Evolutionary conservation across 2,113 vertebrate species (phyloP).

Genomic region (Uria lomvia): DNA sequence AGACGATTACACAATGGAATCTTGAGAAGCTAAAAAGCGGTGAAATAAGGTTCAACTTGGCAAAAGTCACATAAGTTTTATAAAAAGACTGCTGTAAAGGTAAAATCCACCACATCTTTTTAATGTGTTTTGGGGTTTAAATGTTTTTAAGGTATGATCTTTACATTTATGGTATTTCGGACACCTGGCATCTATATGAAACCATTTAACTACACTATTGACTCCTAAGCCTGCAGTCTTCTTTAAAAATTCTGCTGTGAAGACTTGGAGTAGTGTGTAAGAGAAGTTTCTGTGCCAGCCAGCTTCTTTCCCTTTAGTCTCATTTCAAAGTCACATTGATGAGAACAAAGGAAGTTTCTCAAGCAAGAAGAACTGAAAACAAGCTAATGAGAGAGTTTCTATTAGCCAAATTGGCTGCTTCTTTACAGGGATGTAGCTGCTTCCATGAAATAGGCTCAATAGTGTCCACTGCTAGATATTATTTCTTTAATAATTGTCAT

Average conservation of each 20-base stretch:
- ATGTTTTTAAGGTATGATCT: background rate
- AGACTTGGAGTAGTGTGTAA: background rate
- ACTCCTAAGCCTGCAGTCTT: background rate
- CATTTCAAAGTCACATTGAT: constrained; percentile 50
- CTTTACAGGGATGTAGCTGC: background rate
- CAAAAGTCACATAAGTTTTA: background rate
- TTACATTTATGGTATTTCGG: background rate
- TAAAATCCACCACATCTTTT: background rate
- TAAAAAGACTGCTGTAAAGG: background rate
- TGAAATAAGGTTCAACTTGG: background rate
- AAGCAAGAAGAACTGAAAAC: constrained; percentile 30
- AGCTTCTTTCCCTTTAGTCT: constrained; percentile 39
- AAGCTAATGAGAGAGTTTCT: constrained; percentile 36
- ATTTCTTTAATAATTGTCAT: constrained; percentile 20
- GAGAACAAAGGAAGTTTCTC: constrained; percentile 49
- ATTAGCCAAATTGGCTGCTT: constrained; percentile 22
- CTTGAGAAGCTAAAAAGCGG: background rate
- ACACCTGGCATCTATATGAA: background rate
- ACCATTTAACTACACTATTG: background rate
- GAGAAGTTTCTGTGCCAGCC: constrained; percentile 4
- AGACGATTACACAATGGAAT: background rate
- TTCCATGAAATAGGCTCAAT: background rate
- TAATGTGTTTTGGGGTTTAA: background rate
- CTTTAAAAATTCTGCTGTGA: background rate
- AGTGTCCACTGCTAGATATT: background rate